phyloP scores from a whole-genome alignment of 2,888 invertebrate species.

The Coelogynopora nodosa region DNA sequence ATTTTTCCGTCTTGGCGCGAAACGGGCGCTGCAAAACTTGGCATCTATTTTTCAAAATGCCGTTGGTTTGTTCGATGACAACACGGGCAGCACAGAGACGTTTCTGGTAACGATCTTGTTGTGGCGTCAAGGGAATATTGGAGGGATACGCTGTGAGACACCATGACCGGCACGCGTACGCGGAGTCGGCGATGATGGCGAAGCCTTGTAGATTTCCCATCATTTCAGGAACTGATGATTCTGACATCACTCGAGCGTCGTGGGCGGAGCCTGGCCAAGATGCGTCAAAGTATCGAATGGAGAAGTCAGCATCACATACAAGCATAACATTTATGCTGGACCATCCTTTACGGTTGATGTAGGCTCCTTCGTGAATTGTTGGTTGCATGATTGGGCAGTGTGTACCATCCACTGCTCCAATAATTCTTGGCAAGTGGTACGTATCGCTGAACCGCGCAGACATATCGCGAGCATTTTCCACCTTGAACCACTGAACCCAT shows the following conservation, averaged over 20 bases:
- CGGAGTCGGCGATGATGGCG: background rate
- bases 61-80: too few relatives aligned
- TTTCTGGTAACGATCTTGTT: too few relatives aligned
- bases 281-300: background rate
- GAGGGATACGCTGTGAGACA: background rate
- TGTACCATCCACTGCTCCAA: background rate
- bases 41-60: too few relatives aligned
- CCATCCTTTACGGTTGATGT: background rate
- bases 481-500: background rate
- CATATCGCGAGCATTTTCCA: background rate
- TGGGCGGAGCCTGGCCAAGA: background rate
- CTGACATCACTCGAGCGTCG: background rate
- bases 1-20: background rate
- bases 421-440: background rate
- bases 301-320: background rate
- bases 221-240: background rate
- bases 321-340: background rate
- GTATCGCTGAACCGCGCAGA: background rate
- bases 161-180: background rate
- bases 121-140: too few relatives aligned
- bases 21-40: background rate
- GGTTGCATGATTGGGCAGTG: background rate
- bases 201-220: background rate
- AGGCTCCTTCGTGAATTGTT: background rate
- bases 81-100: too few relatives aligned